Percentiles rank a stretch among this genome's conserved stretches.
phyloP scores from a whole-genome alignment of 2,888 invertebrate genomes.

The Drosophila greeni region DNA sequence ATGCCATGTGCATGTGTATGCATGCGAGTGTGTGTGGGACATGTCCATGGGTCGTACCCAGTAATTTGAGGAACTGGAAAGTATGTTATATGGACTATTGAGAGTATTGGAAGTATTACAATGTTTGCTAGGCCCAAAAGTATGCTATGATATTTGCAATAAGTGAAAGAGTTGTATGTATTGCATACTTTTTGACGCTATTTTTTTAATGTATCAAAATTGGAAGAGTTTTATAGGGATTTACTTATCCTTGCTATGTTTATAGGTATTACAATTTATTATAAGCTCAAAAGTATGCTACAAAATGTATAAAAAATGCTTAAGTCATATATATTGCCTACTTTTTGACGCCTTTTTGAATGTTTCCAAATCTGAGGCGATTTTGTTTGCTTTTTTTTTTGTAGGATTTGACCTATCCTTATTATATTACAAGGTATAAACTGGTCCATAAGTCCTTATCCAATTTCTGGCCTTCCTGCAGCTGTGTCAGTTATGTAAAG shows the following conservation, averaged over 20 bases:
- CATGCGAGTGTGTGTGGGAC: neutral
- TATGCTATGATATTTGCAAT: neutral
- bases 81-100: neutral
- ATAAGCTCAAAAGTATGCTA: neutral
- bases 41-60: constrained; percentile 11
- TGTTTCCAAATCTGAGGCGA: rapidly evolving
- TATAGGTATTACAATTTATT: too few species aligned
- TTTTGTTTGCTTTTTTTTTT: rapidly evolving
- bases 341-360: neutral
- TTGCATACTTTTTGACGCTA: neutral
- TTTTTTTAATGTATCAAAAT: neutral
- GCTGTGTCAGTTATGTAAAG: constrained; percentile 66
- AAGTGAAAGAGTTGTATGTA: neutral
- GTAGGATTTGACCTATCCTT: neutral
- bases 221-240: neutral
- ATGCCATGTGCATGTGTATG: constrained; percentile 35
- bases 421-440: neutral
- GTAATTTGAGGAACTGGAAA: neutral
- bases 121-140: neutral
- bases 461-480: neutral
- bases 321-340: too few species aligned
- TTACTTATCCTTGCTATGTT: too few species aligned
- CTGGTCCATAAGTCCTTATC: neutral
- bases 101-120: too few species aligned
- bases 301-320: neutral